Percentiles rank a stretch among this genome's conserved stretches.
Conservation (phyloP, 1,140 invertebrate genomes). For the Cotesia glomerata region DNA sequence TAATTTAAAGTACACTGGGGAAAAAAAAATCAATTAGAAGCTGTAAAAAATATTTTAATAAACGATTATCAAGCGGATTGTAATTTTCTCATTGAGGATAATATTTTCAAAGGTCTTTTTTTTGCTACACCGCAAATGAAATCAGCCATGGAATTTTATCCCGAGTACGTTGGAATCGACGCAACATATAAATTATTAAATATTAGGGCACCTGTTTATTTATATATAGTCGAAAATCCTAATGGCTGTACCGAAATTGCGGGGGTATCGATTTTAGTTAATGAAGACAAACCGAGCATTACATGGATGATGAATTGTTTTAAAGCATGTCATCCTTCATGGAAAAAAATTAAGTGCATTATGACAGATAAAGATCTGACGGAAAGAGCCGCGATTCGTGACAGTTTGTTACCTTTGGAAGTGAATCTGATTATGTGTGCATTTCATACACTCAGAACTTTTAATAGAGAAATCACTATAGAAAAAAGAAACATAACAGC, state of each 20-base stretch:
- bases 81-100: no score
- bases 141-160: no score
- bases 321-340: conserved; percentile 13
- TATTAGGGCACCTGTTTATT: conserved; percentile 14
- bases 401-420: conserved; percentile 5
- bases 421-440: conserved; percentile 21
- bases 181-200: no score
- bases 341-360: conserved; percentile 12
- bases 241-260: conserved; percentile 16
- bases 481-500: conserved; percentile 22
- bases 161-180: no score
- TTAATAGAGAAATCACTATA: conserved; percentile 24
- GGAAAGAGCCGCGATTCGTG: conserved; percentile 12
- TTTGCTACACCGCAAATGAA: no score
- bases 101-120: no score
- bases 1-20: conserved; percentile 8
- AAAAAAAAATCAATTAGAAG: no score
- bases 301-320: conserved; percentile 24
- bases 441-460: conserved; percentile 10
- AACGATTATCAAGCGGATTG: no score
- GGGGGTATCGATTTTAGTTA: conserved; percentile 11
- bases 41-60: no score
- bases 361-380: conserved; percentile 30
- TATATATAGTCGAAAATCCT: conserved; percentile 24
- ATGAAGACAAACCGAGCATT: conserved; percentile 15